Evolutionary conservation across 2,797 vertebrate genomes (phyloP), one percentile per base, ranked within the genome.

Genomic region (Leucoraja ocellata): DNA sequence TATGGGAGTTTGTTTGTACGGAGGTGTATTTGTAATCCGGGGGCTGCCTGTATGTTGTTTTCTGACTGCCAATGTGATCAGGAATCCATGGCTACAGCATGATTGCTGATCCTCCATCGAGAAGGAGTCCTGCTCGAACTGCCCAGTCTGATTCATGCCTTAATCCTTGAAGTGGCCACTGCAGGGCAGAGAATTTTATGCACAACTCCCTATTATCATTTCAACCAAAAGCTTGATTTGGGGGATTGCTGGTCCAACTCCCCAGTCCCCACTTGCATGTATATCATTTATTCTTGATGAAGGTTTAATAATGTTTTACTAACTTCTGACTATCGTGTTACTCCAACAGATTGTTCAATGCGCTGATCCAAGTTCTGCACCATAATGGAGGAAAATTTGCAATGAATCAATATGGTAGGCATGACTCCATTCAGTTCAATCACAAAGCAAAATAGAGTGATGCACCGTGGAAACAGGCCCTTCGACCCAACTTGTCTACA

Each of bases 331-430:
- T 91, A 23, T 4, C 46, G 10, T 91, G 21, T 73, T 92, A 76
- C 39, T 3, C 36, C 71, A 28, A 76, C 71, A 76, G 90, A 23
- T 21, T 9, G 0, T 0, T 25, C 36, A 28, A 61, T 74, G 39
- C 16, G 28, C 39, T 92, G 68, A 74, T 39, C 23, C 36, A 46
- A 46, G 36, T 54, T 46, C 63, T 74, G 21, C 39, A 36, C 4
- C 23, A 28, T 46, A 92, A 92, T 92, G 90, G 90, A 92, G 71
- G 36, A 88, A 5, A 88, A 13, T 54, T 92, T 16, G 46, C 90
- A 76, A 23, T 92, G 39, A 36, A 36, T 92, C 71, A 92, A n/a
- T 76, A 76, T 73, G 90, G 90, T 92, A 92, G 13, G 90, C 46
- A 46, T 14, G 23, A 54, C 46, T 25, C 13, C 11, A 2, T 91